Percentiles rank a stretch among this genome's conserved stretches.
phyloP scores from a whole-genome alignment of 1,140 invertebrate genomes.

The Solenopsis invicta region DNA sequence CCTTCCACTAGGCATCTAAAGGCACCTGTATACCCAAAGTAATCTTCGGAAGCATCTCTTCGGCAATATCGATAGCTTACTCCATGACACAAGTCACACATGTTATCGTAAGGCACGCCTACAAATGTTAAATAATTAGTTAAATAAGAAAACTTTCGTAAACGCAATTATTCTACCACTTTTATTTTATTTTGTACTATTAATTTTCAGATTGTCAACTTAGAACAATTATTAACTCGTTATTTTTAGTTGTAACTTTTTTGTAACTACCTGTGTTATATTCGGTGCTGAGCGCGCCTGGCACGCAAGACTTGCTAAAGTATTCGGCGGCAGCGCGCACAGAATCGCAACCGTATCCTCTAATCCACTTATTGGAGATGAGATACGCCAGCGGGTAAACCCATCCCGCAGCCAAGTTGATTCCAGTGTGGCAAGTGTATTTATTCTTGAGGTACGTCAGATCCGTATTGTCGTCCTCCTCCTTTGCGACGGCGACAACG shows the following conservation, averaged over 20 bases:
- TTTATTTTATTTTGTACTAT: not conserved
- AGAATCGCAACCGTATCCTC: slow-evolving; percentile 96
- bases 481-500: slow-evolving; percentile 97
- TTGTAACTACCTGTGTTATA: slow-evolving; percentile 89
- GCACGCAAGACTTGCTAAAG: slow-evolving; percentile 96
- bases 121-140: slow-evolving; percentile 1
- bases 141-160: not conserved
- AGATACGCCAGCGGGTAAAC: slow-evolving; percentile 97
- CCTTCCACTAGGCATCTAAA: slow-evolving; percentile 97
- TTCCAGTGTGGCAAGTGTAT: slow-evolving; percentile 96
- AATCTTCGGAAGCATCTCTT: slow-evolving; percentile 95
- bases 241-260: not conserved
- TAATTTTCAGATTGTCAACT: not conserved
- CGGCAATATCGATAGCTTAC: slow-evolving; percentile 93
- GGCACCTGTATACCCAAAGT: slow-evolving; percentile 94
- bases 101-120: slow-evolving; percentile 94
- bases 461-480: slow-evolving; percentile 94
- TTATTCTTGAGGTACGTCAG: slow-evolving; percentile 95
- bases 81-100: slow-evolving; percentile 98
- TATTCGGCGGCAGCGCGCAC: slow-evolving; percentile 96
- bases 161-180: not conserved
- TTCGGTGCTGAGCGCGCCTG: slow-evolving; percentile 94
- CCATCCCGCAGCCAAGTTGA: slow-evolving; percentile 98
- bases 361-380: slow-evolving; percentile 97
- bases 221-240: not conserved